Evolutionary conservation across 2,888 invertebrate species (phyloP).

Genomic region (Erebia ligea): DNA sequence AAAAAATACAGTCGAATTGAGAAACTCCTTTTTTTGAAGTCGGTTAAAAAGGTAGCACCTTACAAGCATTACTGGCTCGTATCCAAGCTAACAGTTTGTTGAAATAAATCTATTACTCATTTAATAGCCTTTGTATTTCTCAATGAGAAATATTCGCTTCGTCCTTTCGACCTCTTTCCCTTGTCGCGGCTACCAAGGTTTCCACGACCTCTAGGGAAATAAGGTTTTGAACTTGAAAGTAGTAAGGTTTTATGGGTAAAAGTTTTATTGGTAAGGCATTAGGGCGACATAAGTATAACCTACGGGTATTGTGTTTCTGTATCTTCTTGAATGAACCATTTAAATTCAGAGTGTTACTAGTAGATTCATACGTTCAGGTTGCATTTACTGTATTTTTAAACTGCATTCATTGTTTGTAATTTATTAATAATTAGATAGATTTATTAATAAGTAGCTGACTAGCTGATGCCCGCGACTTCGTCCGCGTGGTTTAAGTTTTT

Average conservation of each 20-base stretch:
- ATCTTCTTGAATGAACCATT: too few species aligned
- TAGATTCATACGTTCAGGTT: too few species aligned
- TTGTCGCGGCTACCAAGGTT: conserved; percentile 8
- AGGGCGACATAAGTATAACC: neutral
- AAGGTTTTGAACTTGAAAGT: conserved; percentile 18
- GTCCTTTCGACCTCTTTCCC: conserved; percentile 20
- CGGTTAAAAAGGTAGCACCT: neutral
- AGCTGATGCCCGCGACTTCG: too few species aligned
- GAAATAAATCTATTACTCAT: neutral
- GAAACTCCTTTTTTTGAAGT: too few species aligned
- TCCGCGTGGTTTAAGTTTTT: too few species aligned
- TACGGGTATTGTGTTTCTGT: neutral
- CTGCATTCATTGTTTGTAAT: too few species aligned
- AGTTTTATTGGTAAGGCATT: neutral
- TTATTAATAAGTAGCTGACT: too few species aligned
- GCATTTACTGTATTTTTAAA: too few species aligned
- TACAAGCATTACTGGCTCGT: conserved; percentile 27
- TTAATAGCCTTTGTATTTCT: neutral
- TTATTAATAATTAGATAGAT: too few species aligned
- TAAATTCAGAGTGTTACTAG: too few species aligned
- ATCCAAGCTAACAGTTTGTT: conserved; percentile 22
- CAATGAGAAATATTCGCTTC: conserved; percentile 7
- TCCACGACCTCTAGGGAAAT: conserved; percentile 7
- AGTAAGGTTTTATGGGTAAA: neutral
- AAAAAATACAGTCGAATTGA: too few species aligned